Evolutionary conservation across 2,888 invertebrate species (phyloP).

Genomic region (Orchesellides sinensis): DNA sequence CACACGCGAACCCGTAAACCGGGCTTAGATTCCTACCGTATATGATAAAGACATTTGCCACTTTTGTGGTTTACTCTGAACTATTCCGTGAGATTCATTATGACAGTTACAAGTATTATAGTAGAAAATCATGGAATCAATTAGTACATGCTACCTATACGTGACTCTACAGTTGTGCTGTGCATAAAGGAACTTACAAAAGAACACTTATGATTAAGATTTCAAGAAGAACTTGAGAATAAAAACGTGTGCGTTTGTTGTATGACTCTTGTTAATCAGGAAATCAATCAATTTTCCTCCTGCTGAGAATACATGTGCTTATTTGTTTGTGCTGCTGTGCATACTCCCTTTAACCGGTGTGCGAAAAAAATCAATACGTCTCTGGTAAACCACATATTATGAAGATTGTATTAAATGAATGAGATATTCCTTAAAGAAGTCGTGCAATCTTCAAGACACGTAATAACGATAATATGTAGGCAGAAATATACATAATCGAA

Average conservation of each 20-base stretch:
- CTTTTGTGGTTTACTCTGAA: slow-evolving; percentile 19
- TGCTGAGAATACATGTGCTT: slow-evolving; percentile 44
- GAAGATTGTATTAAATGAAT: slow-evolving; percentile 44
- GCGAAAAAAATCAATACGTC: slow-evolving; percentile 47
- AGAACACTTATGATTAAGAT: neutral
- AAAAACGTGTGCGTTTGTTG: neutral
- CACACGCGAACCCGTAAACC: slow-evolving; percentile 19
- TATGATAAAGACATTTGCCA: slow-evolving; percentile 40
- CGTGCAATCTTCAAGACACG: slow-evolving; percentile 56
- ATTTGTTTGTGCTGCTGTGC: slow-evolving; percentile 49
- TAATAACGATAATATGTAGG: slow-evolving; percentile 50
- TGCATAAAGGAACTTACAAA: neutral
- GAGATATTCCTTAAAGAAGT: slow-evolving; percentile 41
- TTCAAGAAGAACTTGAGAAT: slow-evolving; percentile 4
- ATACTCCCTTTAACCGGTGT: no score
- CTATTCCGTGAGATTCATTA: slow-evolving; percentile 46
- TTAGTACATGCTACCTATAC: slow-evolving; percentile 37
- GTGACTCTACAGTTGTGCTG: neutral
- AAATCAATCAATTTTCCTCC: slow-evolving; percentile 63
- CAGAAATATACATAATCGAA: slow-evolving; percentile 59
- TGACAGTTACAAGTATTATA: slow-evolving; percentile 52
- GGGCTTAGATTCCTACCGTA: neutral
- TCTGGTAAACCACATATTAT: slow-evolving; percentile 55
- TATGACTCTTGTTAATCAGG: slow-evolving; percentile 58
- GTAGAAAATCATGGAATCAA: slow-evolving; percentile 56